Evolutionary conservation across 2,113 vertebrate genomes (phyloP), one percentile per base, ranked within the genome.

Genomic region (Sarotherodon lohbergeri): DNA sequence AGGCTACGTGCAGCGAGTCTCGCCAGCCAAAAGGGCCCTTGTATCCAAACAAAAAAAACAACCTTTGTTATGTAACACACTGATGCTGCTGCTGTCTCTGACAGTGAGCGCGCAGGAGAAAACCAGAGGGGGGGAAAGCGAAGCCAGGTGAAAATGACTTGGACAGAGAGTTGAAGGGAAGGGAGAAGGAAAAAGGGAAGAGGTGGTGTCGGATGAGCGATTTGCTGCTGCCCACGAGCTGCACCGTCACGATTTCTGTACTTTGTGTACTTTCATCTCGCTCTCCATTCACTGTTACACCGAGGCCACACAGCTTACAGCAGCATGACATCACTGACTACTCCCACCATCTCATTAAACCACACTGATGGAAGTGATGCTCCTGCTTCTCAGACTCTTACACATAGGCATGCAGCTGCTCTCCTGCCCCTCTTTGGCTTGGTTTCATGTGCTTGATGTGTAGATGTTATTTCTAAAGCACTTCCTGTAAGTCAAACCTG

Each of bases 61-160:
- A 82, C 93, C 94, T 93, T 95, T 91, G 93, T 96, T 96, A 96
- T 86, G 90, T 95, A 96, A 96, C 76, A 41, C 84, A 90, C 79
- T 88, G 94, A 91, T 93, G 92, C 88, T 90, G 90, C 86, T 90
- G 91, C 82, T 85, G 88, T 34, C 92, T 71, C 84, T 87, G 87
- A 91, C 87, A 87, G 83, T 68, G 88, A 93, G 52, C 8, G 46
- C 22, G 89, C 80, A 59, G 80, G 80, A 83, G 89, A 89, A 82
- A 80, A 81, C 81, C 48, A 78, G 86, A 83, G 56, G 78, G 39
- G 34, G 36, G 2, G 1, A 17, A 5, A 54, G 78, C 39, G 36
- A 73, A 41, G 59, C 9, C 9, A 48, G 50, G 80, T 24, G 34
- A 24, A 82, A 19, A 81, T 52, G 89, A 80, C 61, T 81, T 80